phyloP scores from a whole-genome alignment of 2,888 invertebrate species.

The Hylaea fasciaria region DNA sequence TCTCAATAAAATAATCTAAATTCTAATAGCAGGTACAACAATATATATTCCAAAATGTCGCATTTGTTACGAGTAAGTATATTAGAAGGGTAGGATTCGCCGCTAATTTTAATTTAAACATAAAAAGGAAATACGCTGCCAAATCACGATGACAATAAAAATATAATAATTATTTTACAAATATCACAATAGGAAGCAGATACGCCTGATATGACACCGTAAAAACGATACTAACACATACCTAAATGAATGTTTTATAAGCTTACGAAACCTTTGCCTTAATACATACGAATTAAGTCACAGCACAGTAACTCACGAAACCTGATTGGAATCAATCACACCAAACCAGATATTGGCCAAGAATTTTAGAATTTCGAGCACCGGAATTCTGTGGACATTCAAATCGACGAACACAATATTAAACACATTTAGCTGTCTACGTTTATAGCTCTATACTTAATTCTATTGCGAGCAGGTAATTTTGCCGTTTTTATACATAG shows the following conservation, averaged over 20 bases:
- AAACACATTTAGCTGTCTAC: conserved; percentile 2
- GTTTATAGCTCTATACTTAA: neutral
- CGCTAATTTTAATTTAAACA: too few relatives aligned
- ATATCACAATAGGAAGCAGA: too few relatives aligned
- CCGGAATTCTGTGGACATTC: conserved; percentile 12
- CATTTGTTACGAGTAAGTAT: too few relatives aligned
- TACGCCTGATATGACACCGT: neutral
- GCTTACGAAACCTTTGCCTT: conserved; percentile 25
- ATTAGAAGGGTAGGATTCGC: too few relatives aligned
- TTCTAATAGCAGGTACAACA: too few relatives aligned
- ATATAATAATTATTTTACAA: neutral
- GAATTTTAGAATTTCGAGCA: conserved; percentile 19
- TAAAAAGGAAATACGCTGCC: too few relatives aligned
- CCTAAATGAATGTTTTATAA: conserved; percentile 1
- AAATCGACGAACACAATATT: neutral
- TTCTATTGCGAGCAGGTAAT: too few relatives aligned
- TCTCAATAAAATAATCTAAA: too few relatives aligned
- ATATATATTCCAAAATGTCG: too few relatives aligned
- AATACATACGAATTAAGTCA: conserved; percentile 22
- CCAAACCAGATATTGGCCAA: conserved; percentile 32
- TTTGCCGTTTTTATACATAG: neutral
- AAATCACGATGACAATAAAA: neutral
- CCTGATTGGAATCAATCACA: conserved; percentile 30
- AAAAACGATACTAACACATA: neutral
- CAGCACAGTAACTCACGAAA: conserved; percentile 30